Conservation (phyloP, 1,140 invertebrate genomes). For the Alviniconcha marisindica region DNA sequence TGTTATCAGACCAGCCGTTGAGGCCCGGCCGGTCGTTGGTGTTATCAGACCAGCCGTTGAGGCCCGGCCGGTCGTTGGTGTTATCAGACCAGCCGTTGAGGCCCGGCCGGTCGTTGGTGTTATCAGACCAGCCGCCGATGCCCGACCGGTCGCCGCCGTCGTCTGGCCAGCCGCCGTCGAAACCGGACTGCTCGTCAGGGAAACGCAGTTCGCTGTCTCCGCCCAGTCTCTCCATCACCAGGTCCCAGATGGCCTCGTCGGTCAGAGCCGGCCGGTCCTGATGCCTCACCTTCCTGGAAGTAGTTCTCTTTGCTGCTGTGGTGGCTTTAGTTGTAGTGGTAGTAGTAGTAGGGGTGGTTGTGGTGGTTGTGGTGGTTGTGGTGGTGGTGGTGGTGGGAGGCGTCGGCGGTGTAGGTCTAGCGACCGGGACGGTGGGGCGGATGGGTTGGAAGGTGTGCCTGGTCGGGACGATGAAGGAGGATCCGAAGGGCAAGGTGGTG, state of each 20-base stretch:
- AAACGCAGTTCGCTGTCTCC: not conserved
- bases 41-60: not conserved
- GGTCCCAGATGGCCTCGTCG: not conserved
- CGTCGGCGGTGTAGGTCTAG: not conserved
- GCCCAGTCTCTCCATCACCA: not conserved
- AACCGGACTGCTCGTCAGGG: not conserved
- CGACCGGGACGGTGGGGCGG: not conserved
- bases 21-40: too few relatives aligned
- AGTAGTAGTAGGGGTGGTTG: not conserved
- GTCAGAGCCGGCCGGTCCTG: not conserved
- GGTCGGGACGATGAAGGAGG: slow-evolving; percentile 16
- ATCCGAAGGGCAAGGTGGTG: slow-evolving; percentile 7
- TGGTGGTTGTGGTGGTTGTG: not conserved
- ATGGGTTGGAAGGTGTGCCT: not conserved
- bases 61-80: not conserved
- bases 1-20: too few relatives aligned
- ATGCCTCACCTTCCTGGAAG: not conserved
- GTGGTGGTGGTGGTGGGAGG: not conserved
- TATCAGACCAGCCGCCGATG: too few relatives aligned
- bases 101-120: too few relatives aligned
- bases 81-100: not conserved
- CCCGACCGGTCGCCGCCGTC: not conserved
- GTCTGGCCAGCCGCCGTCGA: not conserved
- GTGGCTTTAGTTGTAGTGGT: not conserved
- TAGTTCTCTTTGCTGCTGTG: not conserved